phyloP scores from a whole-genome alignment of 2,888 invertebrate species.

The Bellardia bayeri region DNA sequence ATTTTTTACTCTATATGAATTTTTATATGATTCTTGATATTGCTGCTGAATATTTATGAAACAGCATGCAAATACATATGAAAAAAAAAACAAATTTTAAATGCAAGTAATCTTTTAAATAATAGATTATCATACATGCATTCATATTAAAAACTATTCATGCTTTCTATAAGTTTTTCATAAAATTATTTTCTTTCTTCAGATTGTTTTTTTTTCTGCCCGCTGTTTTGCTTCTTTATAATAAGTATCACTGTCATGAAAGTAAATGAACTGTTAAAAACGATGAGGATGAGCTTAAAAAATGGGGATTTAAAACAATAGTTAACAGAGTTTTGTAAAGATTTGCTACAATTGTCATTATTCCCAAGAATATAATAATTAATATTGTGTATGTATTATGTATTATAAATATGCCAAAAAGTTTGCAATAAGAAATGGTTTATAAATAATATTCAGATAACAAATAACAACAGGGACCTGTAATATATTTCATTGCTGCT shows the following conservation, averaged over 20 bases:
- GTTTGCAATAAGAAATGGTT: neutral
- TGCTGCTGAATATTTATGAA: constrained; percentile 58
- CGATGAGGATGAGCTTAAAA: constrained; percentile 24
- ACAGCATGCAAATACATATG: constrained; percentile 59
- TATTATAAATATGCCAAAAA: neutral
- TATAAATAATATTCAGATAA: constrained; percentile 6
- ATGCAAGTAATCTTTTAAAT: constrained; percentile 74
- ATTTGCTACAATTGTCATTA: constrained; percentile 2
- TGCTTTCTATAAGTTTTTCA: constrained; percentile 52
- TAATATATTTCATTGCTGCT: neutral
- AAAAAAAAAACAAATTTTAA: constrained; percentile 51
- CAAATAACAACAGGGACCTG: neutral
- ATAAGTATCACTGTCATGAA: constrained; percentile 55
- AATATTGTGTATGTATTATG: neutral
- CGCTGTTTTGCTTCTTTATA: constrained; percentile 4
- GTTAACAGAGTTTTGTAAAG: neutral
- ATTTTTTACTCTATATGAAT: constrained; percentile 12
- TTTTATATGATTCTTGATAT: constrained; percentile 24
- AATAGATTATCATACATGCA: constrained; percentile 73
- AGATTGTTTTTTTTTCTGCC: neutral
- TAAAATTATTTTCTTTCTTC: constrained; percentile 42
- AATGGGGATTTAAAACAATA: constrained; percentile 28
- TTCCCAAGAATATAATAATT: neutral
- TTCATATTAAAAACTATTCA: constrained; percentile 59
- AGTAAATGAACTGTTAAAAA: constrained; percentile 59